phyloP scores from a whole-genome alignment of 2,797 vertebrate genomes.

The Garrulus glandarius region DNA sequence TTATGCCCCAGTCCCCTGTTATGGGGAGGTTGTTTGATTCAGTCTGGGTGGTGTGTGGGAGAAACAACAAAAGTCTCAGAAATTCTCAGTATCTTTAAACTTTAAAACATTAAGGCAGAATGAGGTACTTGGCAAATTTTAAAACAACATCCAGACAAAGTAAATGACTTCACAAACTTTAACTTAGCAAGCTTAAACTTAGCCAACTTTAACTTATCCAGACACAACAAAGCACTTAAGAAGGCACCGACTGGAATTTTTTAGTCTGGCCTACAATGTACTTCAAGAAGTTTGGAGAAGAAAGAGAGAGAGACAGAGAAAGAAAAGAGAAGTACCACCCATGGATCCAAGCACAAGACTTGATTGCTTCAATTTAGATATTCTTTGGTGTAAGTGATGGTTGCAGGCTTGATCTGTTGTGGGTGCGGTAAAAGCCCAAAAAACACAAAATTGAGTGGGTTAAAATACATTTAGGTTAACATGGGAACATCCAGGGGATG shows the following conservation, averaged over 20 bases:
- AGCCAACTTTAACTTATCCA: background rate
- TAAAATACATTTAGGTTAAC: rapidly evolving
- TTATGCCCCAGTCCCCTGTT: background rate
- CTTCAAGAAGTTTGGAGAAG: rapidly evolving
- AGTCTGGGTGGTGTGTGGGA: background rate
- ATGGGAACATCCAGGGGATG: background rate
- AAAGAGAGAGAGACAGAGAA: background rate
- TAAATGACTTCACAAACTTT: background rate
- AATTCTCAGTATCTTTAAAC: background rate
- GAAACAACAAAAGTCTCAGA: background rate
- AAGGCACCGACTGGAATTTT: background rate
- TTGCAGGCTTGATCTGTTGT: rapidly evolving
- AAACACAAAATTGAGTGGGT: background rate
- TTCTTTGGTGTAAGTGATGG: background rate
- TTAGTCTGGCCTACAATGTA: background rate
- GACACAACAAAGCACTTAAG: background rate
- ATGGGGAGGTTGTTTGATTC: rapidly evolving
- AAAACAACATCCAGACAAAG: background rate
- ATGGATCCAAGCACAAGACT: background rate
- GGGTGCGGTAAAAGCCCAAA: background rate
- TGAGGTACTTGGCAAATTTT: background rate
- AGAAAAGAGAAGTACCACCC: rapidly evolving
- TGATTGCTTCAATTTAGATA: background rate
- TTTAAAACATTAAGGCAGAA: background rate
- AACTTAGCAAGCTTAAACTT: background rate